Percentiles rank a stretch among this genome's conserved stretches.
These are phyloP conservation scores for Psittacula echo DNA, from an alignment of 2,797 vertebrate species.

Conservation along the genomic window DNA sequence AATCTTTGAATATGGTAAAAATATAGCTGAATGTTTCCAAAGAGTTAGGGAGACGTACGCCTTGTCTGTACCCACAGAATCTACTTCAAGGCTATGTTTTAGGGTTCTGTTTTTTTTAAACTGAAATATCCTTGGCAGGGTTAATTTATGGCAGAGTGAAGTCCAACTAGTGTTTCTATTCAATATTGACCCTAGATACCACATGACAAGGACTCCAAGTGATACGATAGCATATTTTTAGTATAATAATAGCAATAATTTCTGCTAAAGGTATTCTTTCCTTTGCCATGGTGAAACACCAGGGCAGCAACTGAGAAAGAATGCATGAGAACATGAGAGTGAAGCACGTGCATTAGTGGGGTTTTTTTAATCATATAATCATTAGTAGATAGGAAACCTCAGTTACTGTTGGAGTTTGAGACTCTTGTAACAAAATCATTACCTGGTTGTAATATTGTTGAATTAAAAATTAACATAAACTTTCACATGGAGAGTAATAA, in stretches of 20 bases:
- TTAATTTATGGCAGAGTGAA: background rate
- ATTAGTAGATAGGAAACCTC: background rate
- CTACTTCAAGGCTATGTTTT: background rate
- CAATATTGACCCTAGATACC: too few relatives aligned
- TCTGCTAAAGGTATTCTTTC: background rate
- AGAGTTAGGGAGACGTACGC: fast-evolving
- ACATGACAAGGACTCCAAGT: background rate
- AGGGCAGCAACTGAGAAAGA: background rate
- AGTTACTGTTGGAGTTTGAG: background rate
- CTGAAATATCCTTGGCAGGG: background rate
- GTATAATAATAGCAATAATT: background rate
- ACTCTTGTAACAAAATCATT: background rate
- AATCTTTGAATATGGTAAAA: background rate
- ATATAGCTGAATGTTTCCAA: background rate
- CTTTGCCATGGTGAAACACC: background rate
- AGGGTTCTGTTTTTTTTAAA: background rate
- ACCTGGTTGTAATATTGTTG: background rate
- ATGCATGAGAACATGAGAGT: fast-evolving
- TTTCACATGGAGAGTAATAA: background rate
- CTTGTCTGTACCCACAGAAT: background rate
- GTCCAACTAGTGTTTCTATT: background rate
- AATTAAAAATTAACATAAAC: background rate
- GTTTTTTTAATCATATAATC: background rate
- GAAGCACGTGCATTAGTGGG: fast-evolving
- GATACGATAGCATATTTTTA: background rate